Conservation (phyloP, 2,888 invertebrate species). For the Priocnemis perturbator region DNA sequence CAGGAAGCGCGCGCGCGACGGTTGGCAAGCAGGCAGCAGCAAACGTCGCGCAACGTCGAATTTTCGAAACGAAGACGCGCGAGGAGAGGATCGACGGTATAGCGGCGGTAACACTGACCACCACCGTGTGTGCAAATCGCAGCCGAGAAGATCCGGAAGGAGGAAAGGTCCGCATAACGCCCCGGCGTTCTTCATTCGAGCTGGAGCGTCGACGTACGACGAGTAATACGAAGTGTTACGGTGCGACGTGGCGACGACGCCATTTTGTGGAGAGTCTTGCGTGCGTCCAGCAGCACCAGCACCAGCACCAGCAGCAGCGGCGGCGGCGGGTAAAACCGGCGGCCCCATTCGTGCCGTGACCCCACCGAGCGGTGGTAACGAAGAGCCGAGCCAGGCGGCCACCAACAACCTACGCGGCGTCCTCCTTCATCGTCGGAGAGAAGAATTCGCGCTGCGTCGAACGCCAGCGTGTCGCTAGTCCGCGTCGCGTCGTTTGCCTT, state of each 20-base stretch:
- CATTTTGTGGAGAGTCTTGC: slow-evolving; percentile 66
- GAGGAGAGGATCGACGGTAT: slow-evolving; percentile 5
- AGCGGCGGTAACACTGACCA: too few species aligned
- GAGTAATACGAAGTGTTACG: slow-evolving; percentile 50
- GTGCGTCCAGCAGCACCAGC: slow-evolving; percentile 25
- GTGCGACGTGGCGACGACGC: slow-evolving; percentile 69
- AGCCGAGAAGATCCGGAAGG: background rate
- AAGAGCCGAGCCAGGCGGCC: too few species aligned
- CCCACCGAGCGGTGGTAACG: slow-evolving; percentile 6
- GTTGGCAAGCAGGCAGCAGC: background rate
- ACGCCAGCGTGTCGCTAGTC: background rate
- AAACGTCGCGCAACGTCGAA: too few species aligned
- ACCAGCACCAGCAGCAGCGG: background rate
- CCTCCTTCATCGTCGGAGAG: slow-evolving; percentile 2
- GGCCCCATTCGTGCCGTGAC: slow-evolving; percentile 44
- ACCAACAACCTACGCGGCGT: slow-evolving; percentile 11
- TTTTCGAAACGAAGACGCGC: background rate
- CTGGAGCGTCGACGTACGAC: slow-evolving; percentile 61
- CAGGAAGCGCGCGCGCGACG: slow-evolving; percentile 21
- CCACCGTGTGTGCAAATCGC: background rate
- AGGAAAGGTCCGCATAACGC: background rate
- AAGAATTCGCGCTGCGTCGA: too few species aligned
- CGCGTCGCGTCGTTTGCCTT: background rate
- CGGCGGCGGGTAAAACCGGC: slow-evolving; percentile 36
- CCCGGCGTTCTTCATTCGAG: slow-evolving; percentile 46